These are phyloP conservation scores for Apamea epomidion DNA, from an alignment of 2,888 invertebrate species.

Conservation along the genomic window DNA sequence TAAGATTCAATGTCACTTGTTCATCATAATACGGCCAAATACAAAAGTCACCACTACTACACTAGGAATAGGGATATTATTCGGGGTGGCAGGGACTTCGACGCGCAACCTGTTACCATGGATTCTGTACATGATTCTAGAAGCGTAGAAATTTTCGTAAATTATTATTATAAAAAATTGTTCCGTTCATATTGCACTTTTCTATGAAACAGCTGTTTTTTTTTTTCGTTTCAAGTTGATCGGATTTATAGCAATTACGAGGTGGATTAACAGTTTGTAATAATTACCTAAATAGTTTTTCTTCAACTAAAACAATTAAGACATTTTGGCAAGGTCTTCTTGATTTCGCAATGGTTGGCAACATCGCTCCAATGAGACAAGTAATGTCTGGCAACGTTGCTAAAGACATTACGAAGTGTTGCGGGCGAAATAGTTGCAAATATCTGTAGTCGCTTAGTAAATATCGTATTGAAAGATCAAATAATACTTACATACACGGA, in stretches of 20 bases:
- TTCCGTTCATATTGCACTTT: no score
- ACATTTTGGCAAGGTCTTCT: slow-evolving; percentile 37
- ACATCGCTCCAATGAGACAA: neutral
- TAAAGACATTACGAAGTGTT: neutral
- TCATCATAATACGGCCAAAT: no score
- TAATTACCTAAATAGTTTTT: neutral
- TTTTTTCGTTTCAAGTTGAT: neutral
- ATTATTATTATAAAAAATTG: no score
- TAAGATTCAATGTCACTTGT: no score
- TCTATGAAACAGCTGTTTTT: neutral
- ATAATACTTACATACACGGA: neutral
- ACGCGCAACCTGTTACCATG: no score
- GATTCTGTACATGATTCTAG: no score
- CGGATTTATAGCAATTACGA: neutral
- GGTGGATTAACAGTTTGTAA: neutral
- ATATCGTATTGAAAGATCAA: neutral
- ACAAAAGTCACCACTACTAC: no score
- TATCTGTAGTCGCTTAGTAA: slow-evolving; percentile 19
- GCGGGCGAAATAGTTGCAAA: neutral
- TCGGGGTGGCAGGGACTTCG: no score
- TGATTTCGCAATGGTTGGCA: slow-evolving; percentile 45
- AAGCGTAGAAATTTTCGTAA: no score
- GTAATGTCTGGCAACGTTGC: slow-evolving; percentile 30
- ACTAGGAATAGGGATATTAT: no score
- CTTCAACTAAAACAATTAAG: neutral